A percentile compares a stretch with the other conserved stretches of the same genome.
Conservation (phyloP, 2,113 vertebrate genomes). For the Campylomormyrus numenius region DNA sequence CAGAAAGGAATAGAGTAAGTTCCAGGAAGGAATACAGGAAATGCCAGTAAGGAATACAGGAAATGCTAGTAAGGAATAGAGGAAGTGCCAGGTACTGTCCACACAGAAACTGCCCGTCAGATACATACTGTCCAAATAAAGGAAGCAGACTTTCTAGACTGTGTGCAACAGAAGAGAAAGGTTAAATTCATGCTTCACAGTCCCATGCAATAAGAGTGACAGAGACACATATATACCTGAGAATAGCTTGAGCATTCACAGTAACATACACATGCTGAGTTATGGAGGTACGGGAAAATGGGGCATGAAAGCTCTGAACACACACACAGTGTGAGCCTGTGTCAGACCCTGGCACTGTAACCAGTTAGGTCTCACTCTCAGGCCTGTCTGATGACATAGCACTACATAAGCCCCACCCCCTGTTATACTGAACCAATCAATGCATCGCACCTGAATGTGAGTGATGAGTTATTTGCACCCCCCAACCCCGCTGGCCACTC, state of each 20-base stretch:
- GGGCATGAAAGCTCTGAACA: neutral
- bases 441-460: neutral
- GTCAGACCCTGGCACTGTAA: slow-evolving; percentile 22
- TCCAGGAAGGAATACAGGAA: neutral
- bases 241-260: neutral
- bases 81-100: neutral
- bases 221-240: neutral
- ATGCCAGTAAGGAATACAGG: neutral
- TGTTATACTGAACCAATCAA: neutral
- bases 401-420: neutral
- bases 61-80: neutral
- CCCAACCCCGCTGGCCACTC: slow-evolving; percentile 23
- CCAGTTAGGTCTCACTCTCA: slow-evolving; percentile 68
- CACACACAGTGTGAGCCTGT: neutral
- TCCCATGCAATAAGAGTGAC: neutral
- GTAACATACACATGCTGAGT: neutral
- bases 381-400: slow-evolving; percentile 58
- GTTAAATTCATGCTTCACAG: neutral
- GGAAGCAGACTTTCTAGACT: neutral
- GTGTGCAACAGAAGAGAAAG: neutral
- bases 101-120: neutral
- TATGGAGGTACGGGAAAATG: neutral
- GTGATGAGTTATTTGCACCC: neutral
- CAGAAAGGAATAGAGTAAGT: neutral
- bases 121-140: neutral